Conservation (phyloP, 1,140 invertebrate genomes). For the Steinernema khuongi region DNA sequence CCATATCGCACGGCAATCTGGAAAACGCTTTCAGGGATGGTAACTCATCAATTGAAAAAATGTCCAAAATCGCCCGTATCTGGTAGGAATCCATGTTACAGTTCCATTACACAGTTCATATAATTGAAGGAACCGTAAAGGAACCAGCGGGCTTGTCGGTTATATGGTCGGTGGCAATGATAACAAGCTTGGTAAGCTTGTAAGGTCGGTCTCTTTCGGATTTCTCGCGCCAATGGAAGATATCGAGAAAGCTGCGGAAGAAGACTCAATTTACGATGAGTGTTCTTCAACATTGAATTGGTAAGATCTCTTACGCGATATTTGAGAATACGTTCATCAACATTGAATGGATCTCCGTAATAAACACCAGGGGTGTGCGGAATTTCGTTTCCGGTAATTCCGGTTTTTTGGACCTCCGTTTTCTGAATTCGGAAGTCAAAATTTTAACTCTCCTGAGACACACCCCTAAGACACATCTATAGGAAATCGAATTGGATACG, state of each 20-base stretch:
- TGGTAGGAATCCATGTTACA: not conserved
- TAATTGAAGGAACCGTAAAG: not conserved
- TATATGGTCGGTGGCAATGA: not conserved
- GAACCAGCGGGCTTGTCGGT: not conserved
- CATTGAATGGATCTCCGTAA: not conserved
- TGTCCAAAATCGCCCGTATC: not conserved
- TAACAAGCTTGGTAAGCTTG: not conserved
- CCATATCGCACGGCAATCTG: not conserved
- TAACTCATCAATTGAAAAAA: not conserved
- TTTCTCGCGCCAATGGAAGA: conserved; percentile 2
- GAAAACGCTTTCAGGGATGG: not conserved
- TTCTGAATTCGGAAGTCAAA: too few species aligned
- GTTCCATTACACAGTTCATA: not conserved
- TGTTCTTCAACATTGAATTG: conserved; percentile 3
- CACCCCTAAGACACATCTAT: too few species aligned
- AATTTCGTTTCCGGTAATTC: too few species aligned
- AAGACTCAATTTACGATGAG: not conserved
- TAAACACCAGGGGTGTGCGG: too few species aligned
- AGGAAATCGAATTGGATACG: conserved; percentile 25
- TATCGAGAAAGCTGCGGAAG: not conserved
- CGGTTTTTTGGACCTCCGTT: too few species aligned
- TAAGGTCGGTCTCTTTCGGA: not conserved
- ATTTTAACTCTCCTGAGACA: too few species aligned
- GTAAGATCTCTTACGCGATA: too few species aligned
- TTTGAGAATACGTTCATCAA: not conserved